These are phyloP conservation scores for Hydriomena furcata DNA, from an alignment of 2,888 invertebrate genomes.

Conservation along the genomic window DNA sequence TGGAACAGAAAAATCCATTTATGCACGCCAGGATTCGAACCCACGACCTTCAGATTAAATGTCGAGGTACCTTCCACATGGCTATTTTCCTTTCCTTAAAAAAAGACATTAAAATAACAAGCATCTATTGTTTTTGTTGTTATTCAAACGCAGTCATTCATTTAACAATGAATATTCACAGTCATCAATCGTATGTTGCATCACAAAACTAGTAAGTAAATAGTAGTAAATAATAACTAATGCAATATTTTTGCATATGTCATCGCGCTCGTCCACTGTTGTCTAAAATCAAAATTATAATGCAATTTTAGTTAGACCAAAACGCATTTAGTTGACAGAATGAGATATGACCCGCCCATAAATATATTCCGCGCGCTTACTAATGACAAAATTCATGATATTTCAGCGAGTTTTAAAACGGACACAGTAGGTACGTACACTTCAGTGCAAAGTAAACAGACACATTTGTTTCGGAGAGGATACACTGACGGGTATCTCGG, in stretches of 20 bases:
- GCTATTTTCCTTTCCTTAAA: too few species aligned
- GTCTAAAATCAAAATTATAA: slow-evolving; percentile 77
- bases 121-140: slow-evolving; percentile 33
- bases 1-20: too few species aligned
- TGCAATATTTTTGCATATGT: slow-evolving; percentile 66
- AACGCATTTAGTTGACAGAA: slow-evolving; percentile 74
- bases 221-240: slow-evolving; percentile 38
- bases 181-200: slow-evolving; percentile 22
- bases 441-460: slow-evolving; percentile 39
- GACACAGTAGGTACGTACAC: slow-evolving; percentile 9
- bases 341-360: slow-evolving; percentile 63
- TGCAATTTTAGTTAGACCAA: slow-evolving; percentile 74
- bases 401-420: slow-evolving; percentile 42
- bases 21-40: too few species aligned
- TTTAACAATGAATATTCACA: slow-evolving; percentile 32
- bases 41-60: too few species aligned
- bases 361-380: slow-evolving; percentile 58
- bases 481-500: slow-evolving; percentile 35
- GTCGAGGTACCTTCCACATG: too few species aligned
- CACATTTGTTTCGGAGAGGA: slow-evolving; percentile 36
- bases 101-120: too few species aligned
- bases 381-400: slow-evolving; percentile 54
- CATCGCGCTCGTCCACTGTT: slow-evolving; percentile 55
- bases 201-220: slow-evolving; percentile 31
- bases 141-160: slow-evolving; percentile 39